Percentiles rank a stretch among this genome's conserved stretches.
Evolutionary conservation across 2,797 vertebrate genomes (phyloP).

Genomic region (Onychomys arenicola): DNA sequence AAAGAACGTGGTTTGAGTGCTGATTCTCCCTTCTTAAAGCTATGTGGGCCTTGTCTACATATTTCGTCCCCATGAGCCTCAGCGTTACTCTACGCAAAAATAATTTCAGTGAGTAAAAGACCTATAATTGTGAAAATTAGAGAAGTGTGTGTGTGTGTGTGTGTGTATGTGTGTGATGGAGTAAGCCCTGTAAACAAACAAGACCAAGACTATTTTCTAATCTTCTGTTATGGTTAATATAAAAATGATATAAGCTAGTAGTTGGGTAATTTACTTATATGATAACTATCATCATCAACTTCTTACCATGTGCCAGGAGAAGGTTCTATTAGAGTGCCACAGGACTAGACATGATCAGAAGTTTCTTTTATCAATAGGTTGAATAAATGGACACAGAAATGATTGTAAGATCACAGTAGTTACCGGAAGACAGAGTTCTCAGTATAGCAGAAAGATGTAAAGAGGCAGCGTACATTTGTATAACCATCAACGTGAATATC

Average conservation of each 20-base stretch:
- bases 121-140: slow-evolving; percentile 4
- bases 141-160: background rate
- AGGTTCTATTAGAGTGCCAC: background rate
- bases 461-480: background rate
- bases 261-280: background rate
- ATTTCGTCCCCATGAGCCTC: slow-evolving; percentile 23
- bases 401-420: background rate
- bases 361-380: slow-evolving; percentile 53
- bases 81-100: slow-evolving; percentile 29
- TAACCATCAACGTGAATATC: slow-evolving; percentile 41
- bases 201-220: slow-evolving; percentile 12
- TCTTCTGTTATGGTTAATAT: slow-evolving; percentile 68
- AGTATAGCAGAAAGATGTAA: background rate
- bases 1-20: slow-evolving; percentile 24
- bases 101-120: background rate
- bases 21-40: background rate
- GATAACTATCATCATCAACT: background rate
- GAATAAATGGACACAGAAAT: slow-evolving; percentile 17
- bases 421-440: background rate
- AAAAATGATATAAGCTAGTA: slow-evolving; percentile 76
- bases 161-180: background rate
- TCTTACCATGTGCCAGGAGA: background rate
- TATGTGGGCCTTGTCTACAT: background rate
- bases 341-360: background rate
- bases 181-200: background rate